Evolutionary conservation across 2,797 vertebrate species (phyloP), one percentile per base, ranked within the genome.

Genomic region (Chromobotia macracanthus): DNA sequence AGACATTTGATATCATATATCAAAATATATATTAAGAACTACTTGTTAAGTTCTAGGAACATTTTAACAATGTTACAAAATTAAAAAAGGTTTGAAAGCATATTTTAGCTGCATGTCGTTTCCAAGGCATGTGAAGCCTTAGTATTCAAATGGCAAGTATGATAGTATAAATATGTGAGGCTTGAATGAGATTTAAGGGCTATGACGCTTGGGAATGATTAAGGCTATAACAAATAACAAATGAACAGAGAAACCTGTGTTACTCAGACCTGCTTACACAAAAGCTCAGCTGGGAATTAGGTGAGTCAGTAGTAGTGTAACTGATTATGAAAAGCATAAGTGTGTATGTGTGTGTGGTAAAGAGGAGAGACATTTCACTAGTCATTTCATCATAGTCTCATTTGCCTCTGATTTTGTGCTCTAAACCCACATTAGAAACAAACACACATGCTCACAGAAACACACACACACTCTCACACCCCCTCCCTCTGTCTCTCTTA

Each of bases 351-450:
- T 8, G 28, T 41, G 66, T 35, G 79, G 9, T 25, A 80, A 44
- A 67, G 50, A 58, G 63, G 71, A 69, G 72, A 61, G 41, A 83
- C 38, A 77, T 70, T 80, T 76, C 85, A 82, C 68, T 75, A 68
- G 67, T 72, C 75, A 58, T 74, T 87, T 85, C 53, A 88, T 88
- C 84, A 82, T 80, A 83, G 83, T 79, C 83, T 84, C 19, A 4
- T 85, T 84, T 83, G 79, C 79, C 64, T 82, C 65, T 80, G 68
- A 82, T 2, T 81, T 83, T 81, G 69, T 84, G 84, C 53, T 83
- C 83, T 84, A 87, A 77, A 86, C 86, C 44, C 19, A 50, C 61
- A 76, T 38, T 48, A 65, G 50, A 66, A 28, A 10, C 55, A 56
- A 5, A 38, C 35, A 38, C 35, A 38, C 35, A 38, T 7, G 6